Evolutionary conservation across 1,140 invertebrate genomes (phyloP).

Genomic region (Brachionus asplanchnoidis): DNA sequence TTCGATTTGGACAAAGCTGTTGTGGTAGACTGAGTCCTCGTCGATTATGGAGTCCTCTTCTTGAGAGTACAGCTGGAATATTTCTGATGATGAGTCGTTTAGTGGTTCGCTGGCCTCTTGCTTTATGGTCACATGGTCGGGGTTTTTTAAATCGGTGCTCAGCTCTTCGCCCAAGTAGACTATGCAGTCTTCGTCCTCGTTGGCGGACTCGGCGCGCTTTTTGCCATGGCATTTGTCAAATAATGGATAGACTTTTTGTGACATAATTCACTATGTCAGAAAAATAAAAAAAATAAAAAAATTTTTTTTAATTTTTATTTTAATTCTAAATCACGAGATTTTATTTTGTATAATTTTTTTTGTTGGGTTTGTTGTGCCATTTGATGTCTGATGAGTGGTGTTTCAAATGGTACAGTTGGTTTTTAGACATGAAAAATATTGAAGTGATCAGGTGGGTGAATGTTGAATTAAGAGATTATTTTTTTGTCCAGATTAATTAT

Average conservation of each 20-base stretch:
- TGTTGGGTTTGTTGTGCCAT: too few species aligned
- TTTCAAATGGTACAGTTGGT: too few species aligned
- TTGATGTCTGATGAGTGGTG: too few species aligned
- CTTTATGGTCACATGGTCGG: background rate
- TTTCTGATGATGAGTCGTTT: background rate
- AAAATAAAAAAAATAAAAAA: background rate
- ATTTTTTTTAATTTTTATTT: too few species aligned
- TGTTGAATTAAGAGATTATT: too few species aligned
- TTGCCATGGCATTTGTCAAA: background rate
- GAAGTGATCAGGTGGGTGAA: too few species aligned
- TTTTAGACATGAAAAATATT: too few species aligned
- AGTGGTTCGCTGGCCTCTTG: background rate
- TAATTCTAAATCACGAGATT: too few species aligned
- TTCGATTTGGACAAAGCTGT: background rate
- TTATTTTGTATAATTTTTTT: too few species aligned
- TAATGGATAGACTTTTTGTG: background rate
- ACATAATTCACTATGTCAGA: background rate
- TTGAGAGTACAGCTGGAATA: background rate
- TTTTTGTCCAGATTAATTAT: too few species aligned
- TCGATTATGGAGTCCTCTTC: background rate
- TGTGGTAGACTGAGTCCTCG: background rate
- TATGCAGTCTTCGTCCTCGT: background rate
- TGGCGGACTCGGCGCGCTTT: too few species aligned
- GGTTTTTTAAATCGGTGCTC: background rate
- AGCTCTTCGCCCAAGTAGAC: background rate